Conservation (phyloP, 2,113 vertebrate genomes). For the Turdus rufiventris region DNA sequence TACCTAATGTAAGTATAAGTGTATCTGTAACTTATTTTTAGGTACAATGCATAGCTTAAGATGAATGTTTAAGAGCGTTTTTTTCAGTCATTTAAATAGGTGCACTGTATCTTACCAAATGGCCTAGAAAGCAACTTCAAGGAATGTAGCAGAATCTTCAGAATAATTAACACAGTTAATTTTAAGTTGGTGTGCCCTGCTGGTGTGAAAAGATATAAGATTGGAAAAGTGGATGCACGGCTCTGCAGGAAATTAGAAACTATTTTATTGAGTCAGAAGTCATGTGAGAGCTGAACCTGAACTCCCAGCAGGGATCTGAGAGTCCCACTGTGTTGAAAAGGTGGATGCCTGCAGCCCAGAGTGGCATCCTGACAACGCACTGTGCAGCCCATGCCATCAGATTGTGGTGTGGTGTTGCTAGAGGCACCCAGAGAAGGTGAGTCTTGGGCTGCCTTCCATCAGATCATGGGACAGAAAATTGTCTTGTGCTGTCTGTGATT, state of each 20-base stretch:
- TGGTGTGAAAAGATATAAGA: not conserved
- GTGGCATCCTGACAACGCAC: fast-evolving
- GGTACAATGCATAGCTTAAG: not conserved
- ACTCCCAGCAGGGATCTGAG: not conserved
- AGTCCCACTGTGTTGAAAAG: too few species aligned
- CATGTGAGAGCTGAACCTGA: fast-evolving
- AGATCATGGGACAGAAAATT: not conserved
- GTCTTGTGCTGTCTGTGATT: fast-evolving
- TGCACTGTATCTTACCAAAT: not conserved
- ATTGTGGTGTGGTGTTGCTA: not conserved
- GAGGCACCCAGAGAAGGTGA: not conserved
- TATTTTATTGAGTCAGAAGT: not conserved
- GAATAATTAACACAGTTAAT: not conserved
- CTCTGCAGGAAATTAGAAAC: not conserved
- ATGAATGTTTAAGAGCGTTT: not conserved
- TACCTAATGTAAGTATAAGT: not conserved
- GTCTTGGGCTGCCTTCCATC: not conserved
- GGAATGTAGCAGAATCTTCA: not conserved
- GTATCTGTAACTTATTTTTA: not conserved
- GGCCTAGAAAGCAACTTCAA: not conserved
- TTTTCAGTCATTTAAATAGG: not conserved
- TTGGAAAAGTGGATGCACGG: not conserved
- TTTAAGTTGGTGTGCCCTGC: not conserved
- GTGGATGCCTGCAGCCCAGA: not conserved
- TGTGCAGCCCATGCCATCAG: not conserved